Base-by-base conservation (phyloP, 2,888 invertebrate genomes). In the Drosophila ochracea region DNA sequence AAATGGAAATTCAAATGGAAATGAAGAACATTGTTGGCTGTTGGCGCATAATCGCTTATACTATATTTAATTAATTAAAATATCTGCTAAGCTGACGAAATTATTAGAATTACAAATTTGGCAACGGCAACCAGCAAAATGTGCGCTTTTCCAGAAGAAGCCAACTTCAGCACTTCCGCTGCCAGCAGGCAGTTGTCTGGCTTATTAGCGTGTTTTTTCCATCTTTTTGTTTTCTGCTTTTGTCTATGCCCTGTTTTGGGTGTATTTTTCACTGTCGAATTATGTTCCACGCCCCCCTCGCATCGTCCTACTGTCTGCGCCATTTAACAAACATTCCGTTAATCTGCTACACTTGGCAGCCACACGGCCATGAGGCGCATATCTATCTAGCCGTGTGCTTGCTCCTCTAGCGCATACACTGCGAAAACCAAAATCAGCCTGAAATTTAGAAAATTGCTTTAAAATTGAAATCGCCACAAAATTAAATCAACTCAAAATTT, bases 311-410 rank as follows among this genome's bases (percentile, higher is more conserved):
- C 39, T 28, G 7, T 16, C 66, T 78, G 84, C 73, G 72, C 89
- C 89, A 89, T 86, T 86, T 86, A 86, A 87, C 85, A 87, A 89
- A 87, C 84, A 86, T 86, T 87, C 76, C 80, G 85, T 85, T 87
- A 87, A 87, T 85, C 86, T 90, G 88, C 83, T 83, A 90, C 85
- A 85, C 85, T 86, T 88, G 85, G 76, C 84, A 79, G 81, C 59
- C 82, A 68, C 84, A 83, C 76, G 84, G 76, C 89, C 85, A 76
- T 72, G 70, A 83, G 57, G 39, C 39, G 41, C 16, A 57, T 72
- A 52, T 28, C 68, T 35, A 68, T 61, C 59, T 63, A 54, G 33
- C 69, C 35, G 28, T 58, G 53, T 28, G 55, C 11, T 19, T 35
- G 19, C 59, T 66, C 50, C 64, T 49, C 59, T 53, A n/a, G 37